These are phyloP conservation scores for Muricea muricata DNA, from an alignment of 92 coral and sea anemone species.

Conservation along the genomic window DNA sequence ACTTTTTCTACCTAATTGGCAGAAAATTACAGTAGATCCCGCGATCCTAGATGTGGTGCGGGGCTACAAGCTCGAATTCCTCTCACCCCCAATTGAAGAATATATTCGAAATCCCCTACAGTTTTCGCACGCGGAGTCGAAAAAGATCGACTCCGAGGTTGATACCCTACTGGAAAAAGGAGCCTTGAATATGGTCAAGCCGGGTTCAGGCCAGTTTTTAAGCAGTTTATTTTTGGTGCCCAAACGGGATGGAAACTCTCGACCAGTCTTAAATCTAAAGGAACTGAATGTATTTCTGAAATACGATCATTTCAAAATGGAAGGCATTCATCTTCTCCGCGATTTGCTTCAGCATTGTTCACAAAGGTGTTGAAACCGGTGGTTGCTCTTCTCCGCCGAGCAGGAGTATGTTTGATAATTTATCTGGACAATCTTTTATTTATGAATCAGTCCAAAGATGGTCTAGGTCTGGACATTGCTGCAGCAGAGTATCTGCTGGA, in stretches of 20 bases:
- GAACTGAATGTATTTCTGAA: no score
- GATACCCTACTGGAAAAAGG: neutral
- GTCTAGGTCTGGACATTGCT: neutral
- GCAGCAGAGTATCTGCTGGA: neutral
- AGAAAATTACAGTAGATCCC: slow-evolving; percentile 17
- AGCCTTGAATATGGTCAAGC: no score
- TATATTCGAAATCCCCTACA: neutral
- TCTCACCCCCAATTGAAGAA: slow-evolving; percentile 9
- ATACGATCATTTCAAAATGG: no score
- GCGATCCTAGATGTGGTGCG: slow-evolving; percentile 14
- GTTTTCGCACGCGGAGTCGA: neutral
- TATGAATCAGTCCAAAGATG: neutral
- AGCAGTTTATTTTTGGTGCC: neutral
- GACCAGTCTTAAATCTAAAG: no score
- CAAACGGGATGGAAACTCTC: neutral
- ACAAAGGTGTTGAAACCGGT: neutral
- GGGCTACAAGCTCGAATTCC: slow-evolving; percentile 37
- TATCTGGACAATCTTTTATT: neutral
- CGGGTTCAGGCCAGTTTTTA: neutral
- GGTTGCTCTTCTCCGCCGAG: neutral
- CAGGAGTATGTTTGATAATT: neutral
- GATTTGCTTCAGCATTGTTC: neutral
- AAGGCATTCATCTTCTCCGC: neutral
- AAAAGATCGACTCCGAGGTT: neutral
- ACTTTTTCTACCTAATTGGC: no score